Evolutionary conservation across 2,113 vertebrate genomes (phyloP).

Genomic region (Elaphurus davidianus): DNA sequence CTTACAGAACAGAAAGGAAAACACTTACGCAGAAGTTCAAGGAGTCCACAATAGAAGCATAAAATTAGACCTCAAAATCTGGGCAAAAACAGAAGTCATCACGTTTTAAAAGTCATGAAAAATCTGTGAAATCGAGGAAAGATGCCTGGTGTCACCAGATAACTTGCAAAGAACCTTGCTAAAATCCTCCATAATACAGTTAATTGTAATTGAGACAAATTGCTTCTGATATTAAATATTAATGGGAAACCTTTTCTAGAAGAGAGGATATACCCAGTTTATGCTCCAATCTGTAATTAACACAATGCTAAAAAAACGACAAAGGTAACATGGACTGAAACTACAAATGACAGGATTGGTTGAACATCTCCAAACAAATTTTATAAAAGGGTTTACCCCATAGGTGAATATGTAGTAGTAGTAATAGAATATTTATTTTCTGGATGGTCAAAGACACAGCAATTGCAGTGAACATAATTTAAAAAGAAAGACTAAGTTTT

Average conservation of each 20-base stretch:
- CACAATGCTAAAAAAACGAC: background rate
- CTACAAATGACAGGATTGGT: background rate
- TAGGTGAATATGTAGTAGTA: background rate
- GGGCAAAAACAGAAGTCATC: background rate
- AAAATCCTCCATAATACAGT: background rate
- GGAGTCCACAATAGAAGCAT: background rate
- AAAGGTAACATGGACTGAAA: background rate
- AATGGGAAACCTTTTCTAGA: background rate
- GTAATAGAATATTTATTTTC: background rate
- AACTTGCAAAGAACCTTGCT: background rate
- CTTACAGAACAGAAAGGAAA: background rate
- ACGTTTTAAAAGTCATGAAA: background rate
- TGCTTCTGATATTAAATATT: background rate
- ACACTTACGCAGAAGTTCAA: background rate
- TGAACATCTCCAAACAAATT: background rate
- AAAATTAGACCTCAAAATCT: background rate
- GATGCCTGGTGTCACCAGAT: background rate
- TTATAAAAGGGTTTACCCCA: background rate
- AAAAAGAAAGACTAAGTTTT: background rate
- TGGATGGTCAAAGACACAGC: background rate
- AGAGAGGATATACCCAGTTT: background rate
- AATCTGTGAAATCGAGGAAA: background rate
- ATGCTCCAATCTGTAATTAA: background rate
- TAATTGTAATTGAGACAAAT: background rate
- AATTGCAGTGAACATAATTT: background rate